Conservation (phyloP, 2,113 vertebrate genomes). For the Indri indri region DNA sequence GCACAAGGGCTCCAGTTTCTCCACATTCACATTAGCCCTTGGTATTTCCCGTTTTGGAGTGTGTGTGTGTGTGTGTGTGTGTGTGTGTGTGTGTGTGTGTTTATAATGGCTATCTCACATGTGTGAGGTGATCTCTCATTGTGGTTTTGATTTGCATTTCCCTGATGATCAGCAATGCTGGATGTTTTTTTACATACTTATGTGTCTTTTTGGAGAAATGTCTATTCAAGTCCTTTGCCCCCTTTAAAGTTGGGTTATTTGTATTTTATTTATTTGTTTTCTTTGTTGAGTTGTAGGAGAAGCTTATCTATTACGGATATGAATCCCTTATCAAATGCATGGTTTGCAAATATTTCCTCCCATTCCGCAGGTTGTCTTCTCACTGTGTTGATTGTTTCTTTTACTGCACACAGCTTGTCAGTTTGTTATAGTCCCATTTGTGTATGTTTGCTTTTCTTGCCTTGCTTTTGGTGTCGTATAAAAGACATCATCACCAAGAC, state of each 20-base stretch:
- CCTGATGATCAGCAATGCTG: too few species aligned
- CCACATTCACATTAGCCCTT: too few species aligned
- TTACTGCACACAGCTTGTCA: background rate
- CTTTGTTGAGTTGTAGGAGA: background rate
- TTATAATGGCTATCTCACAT: too few species aligned
- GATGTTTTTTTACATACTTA: background rate
- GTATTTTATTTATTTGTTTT: background rate
- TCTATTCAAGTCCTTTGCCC: background rate
- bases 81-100: too few species aligned
- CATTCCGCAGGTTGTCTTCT: background rate
- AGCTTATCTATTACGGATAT: background rate
- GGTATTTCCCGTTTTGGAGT: too few species aligned
- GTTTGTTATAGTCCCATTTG: background rate
- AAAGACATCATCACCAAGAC: background rate
- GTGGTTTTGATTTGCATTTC: too few species aligned
- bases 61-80: too few species aligned
- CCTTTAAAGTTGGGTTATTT: background rate
- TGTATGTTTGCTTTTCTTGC: background rate
- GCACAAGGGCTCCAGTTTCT: too few species aligned
- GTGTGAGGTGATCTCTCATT: too few species aligned
- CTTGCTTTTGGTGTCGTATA: background rate
- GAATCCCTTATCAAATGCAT: background rate
- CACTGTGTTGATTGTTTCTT: background rate
- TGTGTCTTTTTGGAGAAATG: background rate
- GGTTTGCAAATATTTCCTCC: too few species aligned